These are phyloP conservation scores for Synanthedon formicaeformis DNA, from an alignment of 2,888 invertebrate genomes.

Conservation along the genomic window DNA sequence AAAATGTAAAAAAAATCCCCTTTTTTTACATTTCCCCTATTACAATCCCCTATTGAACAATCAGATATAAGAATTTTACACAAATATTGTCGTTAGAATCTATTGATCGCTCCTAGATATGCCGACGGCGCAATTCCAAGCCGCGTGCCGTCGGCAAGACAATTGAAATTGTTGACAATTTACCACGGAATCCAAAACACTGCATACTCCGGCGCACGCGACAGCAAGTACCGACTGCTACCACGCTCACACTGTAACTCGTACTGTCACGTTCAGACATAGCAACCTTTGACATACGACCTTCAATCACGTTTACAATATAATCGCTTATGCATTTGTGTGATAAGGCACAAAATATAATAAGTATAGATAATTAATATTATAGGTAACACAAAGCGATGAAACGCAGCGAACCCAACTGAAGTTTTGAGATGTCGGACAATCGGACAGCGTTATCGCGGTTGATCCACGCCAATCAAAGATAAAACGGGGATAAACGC, in stretches of 20 bases:
- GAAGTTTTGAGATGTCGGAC: conserved; percentile 26
- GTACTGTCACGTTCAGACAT: conserved; percentile 56
- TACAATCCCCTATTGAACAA: too few species aligned
- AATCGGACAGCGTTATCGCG: conserved; percentile 40
- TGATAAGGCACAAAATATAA: background rate
- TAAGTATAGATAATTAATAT: background rate
- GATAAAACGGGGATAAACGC: conserved; percentile 38
- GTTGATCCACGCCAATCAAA: conserved; percentile 27
- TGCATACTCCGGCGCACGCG: conserved; percentile 62
- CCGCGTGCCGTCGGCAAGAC: background rate
- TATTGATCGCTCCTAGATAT: background rate
- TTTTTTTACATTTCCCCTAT: too few species aligned
- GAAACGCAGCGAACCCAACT: conserved; percentile 31
- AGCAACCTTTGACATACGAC: conserved; percentile 33
- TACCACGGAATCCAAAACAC: conserved; percentile 64
- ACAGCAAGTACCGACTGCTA: conserved; percentile 46
- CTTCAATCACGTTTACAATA: background rate
- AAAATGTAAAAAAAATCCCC: too few species aligned
- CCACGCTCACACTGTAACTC: conserved; percentile 48
- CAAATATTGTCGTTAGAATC: background rate
- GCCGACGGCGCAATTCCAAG: background rate
- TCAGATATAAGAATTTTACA: too few species aligned
- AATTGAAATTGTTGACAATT: conserved; percentile 7
- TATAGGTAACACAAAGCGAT: conserved; percentile 18
- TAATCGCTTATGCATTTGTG: background rate